Evolutionary conservation across 2,113 vertebrate species (phyloP).

Genomic region (Pseudorasbora parva): DNA sequence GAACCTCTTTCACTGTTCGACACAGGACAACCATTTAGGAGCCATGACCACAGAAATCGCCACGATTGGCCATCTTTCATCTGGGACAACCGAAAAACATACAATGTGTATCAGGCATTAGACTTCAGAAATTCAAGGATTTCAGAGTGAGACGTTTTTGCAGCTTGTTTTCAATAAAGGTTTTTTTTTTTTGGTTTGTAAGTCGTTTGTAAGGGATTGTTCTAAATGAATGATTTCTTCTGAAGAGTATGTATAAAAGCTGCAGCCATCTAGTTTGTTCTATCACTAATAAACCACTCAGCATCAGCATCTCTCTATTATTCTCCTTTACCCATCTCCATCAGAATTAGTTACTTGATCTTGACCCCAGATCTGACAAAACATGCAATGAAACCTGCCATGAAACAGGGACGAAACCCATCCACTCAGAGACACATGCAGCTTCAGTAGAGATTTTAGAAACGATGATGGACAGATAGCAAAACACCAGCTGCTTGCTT

Average conservation of each 20-base stretch:
- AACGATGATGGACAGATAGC: background rate
- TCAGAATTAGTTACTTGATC: background rate
- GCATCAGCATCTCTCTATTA: background rate
- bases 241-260: background rate
- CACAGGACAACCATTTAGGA: too few relatives aligned
- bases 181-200: background rate
- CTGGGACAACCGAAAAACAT: too few relatives aligned
- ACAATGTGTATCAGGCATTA: too few relatives aligned
- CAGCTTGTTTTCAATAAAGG: background rate
- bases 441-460: background rate
- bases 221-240: background rate
- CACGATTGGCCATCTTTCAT: too few relatives aligned
- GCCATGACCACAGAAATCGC: too few relatives aligned
- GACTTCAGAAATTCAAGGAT: background rate
- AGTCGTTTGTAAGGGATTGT: too few relatives aligned
- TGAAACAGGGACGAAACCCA: background rate
- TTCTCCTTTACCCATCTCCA: background rate
- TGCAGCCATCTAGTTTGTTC: conserved; percentile 12
- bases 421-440: background rate
- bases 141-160: background rate
- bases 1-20: too few relatives aligned
- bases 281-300: background rate
- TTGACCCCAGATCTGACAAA: background rate
- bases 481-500: background rate
- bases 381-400: background rate